phyloP scores from a whole-genome alignment of 2,113 vertebrate genomes.

The Serinus canaria region DNA sequence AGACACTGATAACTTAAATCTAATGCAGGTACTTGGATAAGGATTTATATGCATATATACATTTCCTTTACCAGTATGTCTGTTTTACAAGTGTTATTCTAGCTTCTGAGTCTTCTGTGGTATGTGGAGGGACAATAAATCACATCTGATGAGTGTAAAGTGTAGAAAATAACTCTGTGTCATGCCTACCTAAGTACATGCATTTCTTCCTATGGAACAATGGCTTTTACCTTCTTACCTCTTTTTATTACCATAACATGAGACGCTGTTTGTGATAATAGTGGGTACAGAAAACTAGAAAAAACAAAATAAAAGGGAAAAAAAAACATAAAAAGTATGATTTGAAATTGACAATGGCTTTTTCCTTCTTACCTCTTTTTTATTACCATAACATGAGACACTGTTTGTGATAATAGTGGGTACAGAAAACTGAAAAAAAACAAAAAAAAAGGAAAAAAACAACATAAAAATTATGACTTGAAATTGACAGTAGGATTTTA shows the following conservation, averaged over 20 bases:
- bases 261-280: background rate
- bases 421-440: background rate
- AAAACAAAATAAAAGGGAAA: too few relatives aligned
- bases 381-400: background rate
- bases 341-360: too few relatives aligned
- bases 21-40: background rate
- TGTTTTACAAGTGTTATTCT: background rate
- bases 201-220: background rate
- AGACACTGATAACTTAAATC: background rate
- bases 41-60: rapidly evolving
- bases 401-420: background rate
- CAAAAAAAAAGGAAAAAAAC: background rate
- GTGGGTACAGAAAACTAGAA: background rate
- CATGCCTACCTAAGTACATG: background rate
- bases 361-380: background rate
- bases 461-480: background rate
- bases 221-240: background rate
- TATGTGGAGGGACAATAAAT: background rate
- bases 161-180: background rate
- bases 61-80: background rate
- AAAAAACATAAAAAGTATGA: too few relatives aligned
- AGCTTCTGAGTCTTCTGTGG: background rate
- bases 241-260: background rate
- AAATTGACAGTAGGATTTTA: background rate
- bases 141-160: background rate